Conservation (phyloP, 1,140 invertebrate species). For the Drosophila aff. region DNA sequence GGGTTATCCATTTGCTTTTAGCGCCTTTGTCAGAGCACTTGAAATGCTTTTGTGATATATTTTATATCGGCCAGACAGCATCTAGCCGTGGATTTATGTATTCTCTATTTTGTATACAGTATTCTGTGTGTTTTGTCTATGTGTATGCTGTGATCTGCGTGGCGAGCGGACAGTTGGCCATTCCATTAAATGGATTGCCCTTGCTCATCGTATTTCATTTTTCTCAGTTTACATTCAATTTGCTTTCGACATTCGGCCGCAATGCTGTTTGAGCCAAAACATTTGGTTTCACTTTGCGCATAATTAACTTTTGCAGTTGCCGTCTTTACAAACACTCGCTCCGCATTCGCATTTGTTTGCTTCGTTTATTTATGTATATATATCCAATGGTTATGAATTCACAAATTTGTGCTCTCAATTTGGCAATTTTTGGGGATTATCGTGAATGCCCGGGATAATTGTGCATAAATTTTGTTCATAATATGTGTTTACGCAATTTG, state of each 20-base stretch:
- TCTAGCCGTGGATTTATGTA: slow-evolving; percentile 49
- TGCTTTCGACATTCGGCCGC: slow-evolving; percentile 47
- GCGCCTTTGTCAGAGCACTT: slow-evolving; percentile 52
- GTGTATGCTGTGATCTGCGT: slow-evolving; percentile 1
- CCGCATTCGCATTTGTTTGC: slow-evolving; percentile 5
- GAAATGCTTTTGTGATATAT: slow-evolving; percentile 52
- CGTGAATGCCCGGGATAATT: slow-evolving; percentile 26
- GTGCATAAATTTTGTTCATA: slow-evolving; percentile 30
- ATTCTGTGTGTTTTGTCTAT: not conserved
- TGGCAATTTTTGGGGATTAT: slow-evolving; percentile 26
- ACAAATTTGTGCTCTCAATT: slow-evolving; percentile 34
- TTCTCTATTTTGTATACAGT: slow-evolving; percentile 25
- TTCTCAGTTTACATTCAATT: slow-evolving; percentile 59
- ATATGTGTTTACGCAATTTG: slow-evolving; percentile 30
- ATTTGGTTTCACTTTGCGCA: slow-evolving; percentile 68
- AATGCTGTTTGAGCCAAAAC: slow-evolving; percentile 55
- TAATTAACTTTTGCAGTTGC: slow-evolving; percentile 61
- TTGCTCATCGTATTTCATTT: slow-evolving; percentile 56
- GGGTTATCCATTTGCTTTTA: slow-evolving; percentile 54
- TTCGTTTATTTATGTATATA: slow-evolving; percentile 44
- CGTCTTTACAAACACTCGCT: slow-evolving; percentile 30
- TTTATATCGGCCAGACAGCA: slow-evolving; percentile 51
- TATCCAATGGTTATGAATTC: slow-evolving; percentile 29
- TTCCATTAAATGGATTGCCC: slow-evolving; percentile 52
- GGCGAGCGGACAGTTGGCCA: slow-evolving; percentile 55